Evolutionary conservation across 2,113 vertebrate genomes (phyloP), one percentile per base, ranked within the genome.

Genomic region (Puffinus mauretanicus): DNA sequence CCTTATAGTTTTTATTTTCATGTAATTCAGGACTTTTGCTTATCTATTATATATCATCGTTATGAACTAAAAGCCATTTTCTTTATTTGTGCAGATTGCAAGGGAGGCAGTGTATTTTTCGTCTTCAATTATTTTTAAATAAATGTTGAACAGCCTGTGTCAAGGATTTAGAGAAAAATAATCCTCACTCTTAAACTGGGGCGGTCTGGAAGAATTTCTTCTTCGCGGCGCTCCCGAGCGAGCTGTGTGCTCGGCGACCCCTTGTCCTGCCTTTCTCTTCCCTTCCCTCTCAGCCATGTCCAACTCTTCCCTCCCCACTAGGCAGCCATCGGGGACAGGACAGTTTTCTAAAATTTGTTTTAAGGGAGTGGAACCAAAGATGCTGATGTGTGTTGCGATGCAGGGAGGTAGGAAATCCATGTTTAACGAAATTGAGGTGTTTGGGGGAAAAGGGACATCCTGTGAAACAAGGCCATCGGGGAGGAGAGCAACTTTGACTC

Each of bases 111-210:
- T 62, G 83, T 36, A 69, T 95, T 89, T 86, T 93, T 89, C 87
- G 88, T 89, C 86, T 80, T 96, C 69, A 17, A 9, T 96, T 96
- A 69, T 67, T 78, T 97, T 91, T 42, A 85, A 96, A 90, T 87
- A 95, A 94, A 87, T 96, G 60, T 86, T 60, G 69, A 95, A 88
- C 67, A 92, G 47, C 42, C n/a, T 46, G 8, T 71, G 66, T 92
- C 79, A 94, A 72, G 92, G 97, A 95, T 93, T 91, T 82, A 67
- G 90, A 79, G 69, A 5, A 16, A 36, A 76, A 95, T 96, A 82
- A 20, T 27, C 46, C 58, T 88, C 40, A 52, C 64, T 91, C 58
- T 90, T 62, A 82, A 84, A 34, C 29, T 83, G 72, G 69, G 47
- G 34, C 58, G 84, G 49, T 72, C 66, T 91, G 94, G 82, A 88